Percentiles rank a stretch among this genome's conserved stretches.
These are phyloP conservation scores for Balaeniceps rex DNA, from an alignment of 2,113 vertebrate genomes.

Conservation along the genomic window DNA sequence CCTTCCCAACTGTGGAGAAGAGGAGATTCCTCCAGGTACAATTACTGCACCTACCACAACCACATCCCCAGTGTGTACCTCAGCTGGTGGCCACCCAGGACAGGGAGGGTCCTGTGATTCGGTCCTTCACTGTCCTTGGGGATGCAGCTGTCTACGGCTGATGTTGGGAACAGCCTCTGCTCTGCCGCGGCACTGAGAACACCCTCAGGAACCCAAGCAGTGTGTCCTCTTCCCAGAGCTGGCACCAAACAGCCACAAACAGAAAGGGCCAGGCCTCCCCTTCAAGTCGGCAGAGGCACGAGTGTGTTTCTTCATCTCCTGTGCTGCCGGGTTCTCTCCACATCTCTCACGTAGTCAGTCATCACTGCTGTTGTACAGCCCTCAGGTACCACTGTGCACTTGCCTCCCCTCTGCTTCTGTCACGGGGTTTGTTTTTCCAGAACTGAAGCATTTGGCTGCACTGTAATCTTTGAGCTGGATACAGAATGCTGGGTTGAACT, in stretches of 20 bases:
- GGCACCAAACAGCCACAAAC: neutral
- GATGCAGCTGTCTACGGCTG: neutral
- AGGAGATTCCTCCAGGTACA: neutral
- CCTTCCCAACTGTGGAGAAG: neutral
- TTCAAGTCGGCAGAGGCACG: neutral
- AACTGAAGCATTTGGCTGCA: neutral
- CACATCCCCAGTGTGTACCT: neutral
- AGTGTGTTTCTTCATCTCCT: neutral
- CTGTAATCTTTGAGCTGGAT: neutral
- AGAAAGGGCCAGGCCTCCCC: neutral
- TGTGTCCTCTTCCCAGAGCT: neutral
- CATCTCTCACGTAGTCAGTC: neutral
- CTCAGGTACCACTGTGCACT: neutral
- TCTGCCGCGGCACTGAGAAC: neutral
- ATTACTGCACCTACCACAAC: neutral
- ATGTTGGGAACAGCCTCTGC: neutral
- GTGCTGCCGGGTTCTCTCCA: neutral
- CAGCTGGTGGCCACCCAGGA: neutral
- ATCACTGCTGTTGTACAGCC: rapidly evolving
- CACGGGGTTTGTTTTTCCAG: neutral
- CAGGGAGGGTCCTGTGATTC: neutral
- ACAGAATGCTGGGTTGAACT: neutral
- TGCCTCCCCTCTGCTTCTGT: neutral
- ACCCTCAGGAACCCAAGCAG: neutral
- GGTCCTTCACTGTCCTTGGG: neutral